Evolutionary conservation across 2,797 vertebrate genomes (phyloP), one percentile per base, ranked within the genome.

Genomic region (Parauchenoglanis punctatus): DNA sequence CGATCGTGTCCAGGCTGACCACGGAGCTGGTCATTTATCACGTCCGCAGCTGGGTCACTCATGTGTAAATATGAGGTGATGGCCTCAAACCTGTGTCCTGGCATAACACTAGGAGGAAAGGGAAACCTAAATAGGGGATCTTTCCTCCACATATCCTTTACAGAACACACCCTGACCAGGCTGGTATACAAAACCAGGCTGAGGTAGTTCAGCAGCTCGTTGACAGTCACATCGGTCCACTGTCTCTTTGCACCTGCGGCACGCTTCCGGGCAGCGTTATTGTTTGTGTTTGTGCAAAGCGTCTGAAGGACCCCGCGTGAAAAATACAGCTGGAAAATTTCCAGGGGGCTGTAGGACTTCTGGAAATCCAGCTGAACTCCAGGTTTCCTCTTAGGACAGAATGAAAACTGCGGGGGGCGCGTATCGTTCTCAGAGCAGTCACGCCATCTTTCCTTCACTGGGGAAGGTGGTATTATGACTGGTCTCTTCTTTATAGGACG

Each of bases 31-130:
- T 81, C 85, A 44, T 86, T 81, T 3, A 56, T 20, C 0, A 7
- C 61, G 15, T 81, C 61, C 11, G 8, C 61, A 2, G 61, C 77
- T 18, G 85, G 77, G 52, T 86, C 49, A 59, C 85, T 86, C 85
- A 86, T 72, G 54, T 56, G 18, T 10, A 80, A 3, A 12, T 59
- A 18, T 31, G 49, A 2, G 54, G 1, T 54, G n/a, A 78, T 78
- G n/a, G 49, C 52, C 6, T 28, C 46, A 54, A 15, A 77, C 25
- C n/a, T 4, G 13, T 35, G 2, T 2, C 52, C 54, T 8, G 52
- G 7, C 28, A 58, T 52, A 3, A 77, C 44, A 11, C 15, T 40
- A 7, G 7, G 7, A 54, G 23, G 44, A 23, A 25, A 49, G 7
- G 18, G 20, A 49, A 49, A 4, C 3, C 23, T 25, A 44, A 23